These are phyloP conservation scores for Tychaedon coryphoeus DNA, from an alignment of 2,113 vertebrate species.

Conservation along the genomic window DNA sequence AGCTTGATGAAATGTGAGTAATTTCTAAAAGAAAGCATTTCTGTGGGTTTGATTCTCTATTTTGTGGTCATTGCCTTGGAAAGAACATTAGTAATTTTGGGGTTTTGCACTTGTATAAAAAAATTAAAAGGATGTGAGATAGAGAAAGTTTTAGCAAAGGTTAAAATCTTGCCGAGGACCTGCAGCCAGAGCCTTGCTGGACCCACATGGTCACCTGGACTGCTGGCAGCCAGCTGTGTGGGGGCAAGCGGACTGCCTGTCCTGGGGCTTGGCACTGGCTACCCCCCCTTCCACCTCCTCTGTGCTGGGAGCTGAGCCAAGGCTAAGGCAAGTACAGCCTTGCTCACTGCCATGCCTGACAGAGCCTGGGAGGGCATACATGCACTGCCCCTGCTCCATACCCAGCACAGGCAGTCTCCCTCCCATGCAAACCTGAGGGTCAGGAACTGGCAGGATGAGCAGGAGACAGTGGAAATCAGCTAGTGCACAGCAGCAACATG, in stretches of 20 bases:
- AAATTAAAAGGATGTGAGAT: neutral
- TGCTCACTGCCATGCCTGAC: fast-evolving
- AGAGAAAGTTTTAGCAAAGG: neutral
- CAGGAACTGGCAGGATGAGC: neutral
- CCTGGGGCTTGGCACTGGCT: neutral
- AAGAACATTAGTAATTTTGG: constrained; percentile 12
- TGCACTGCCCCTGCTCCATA: fast-evolving
- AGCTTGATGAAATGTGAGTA: constrained; percentile 56
- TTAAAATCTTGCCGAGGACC: neutral
- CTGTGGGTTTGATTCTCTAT: constrained; percentile 53
- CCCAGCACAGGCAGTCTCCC: neutral
- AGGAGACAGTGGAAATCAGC: neutral
- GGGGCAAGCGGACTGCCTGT: neutral
- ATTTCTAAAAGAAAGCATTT: constrained; percentile 57
- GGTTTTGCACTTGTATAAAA: constrained; percentile 42
- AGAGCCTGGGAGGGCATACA: fast-evolving
- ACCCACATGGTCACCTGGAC: neutral
- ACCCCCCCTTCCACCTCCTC: neutral
- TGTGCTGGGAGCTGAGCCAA: fast-evolving
- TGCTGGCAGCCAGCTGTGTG: neutral
- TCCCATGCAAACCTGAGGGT: neutral
- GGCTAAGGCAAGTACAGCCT: neutral
- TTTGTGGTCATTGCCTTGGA: constrained; percentile 54
- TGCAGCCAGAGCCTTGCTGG: neutral
- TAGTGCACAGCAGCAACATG: neutral